Evolutionary conservation across 1,140 invertebrate species (phyloP).

Genomic region (Brachionus sp.): DNA sequence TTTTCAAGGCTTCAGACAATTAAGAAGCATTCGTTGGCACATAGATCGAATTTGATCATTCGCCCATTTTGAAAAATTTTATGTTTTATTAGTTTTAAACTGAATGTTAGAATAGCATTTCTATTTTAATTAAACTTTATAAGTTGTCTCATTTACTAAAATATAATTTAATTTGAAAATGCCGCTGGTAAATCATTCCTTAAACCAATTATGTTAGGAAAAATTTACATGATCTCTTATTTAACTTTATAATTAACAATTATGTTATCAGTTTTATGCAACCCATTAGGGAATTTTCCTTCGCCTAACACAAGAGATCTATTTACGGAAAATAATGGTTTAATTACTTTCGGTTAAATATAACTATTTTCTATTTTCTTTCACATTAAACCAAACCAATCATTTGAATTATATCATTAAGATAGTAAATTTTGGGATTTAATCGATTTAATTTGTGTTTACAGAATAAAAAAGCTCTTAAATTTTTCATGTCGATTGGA

Average conservation of each 20-base stretch:
- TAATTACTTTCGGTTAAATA: slow-evolving; percentile 4
- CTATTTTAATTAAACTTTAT: neutral
- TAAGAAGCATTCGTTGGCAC: neutral
- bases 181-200: neutral
- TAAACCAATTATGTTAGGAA: neutral
- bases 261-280: neutral
- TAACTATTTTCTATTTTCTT: neutral
- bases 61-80: neutral
- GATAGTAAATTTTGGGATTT: neutral
- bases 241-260: neutral
- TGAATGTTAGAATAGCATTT: neutral
- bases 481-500: neutral
- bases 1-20: neutral
- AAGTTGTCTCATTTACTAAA: neutral
- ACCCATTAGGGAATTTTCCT: neutral
- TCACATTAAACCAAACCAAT: neutral
- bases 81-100: neutral
- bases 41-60: neutral
- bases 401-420: neutral
- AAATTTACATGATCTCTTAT: neutral
- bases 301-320: neutral
- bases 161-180: neutral
- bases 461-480: neutral
- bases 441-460: slow-evolving; percentile 4
- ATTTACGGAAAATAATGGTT: neutral